These are phyloP conservation scores for Rhingia rostrata DNA, from an alignment of 2,888 invertebrate genomes.

Conservation along the genomic window DNA sequence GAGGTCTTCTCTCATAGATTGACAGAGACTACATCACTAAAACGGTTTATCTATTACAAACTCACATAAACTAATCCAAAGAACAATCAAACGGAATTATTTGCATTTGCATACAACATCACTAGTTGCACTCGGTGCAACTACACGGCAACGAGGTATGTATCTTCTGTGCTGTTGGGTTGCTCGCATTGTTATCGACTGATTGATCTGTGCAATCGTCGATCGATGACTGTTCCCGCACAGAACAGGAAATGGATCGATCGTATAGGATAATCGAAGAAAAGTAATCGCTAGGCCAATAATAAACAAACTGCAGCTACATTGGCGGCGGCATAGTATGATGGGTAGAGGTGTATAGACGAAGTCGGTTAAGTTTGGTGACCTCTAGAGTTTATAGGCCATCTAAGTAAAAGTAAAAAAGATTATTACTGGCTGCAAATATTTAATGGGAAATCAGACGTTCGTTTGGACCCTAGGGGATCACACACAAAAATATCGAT, in stretches of 20 bases:
- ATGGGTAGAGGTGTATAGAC: neutral
- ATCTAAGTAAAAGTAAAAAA: too few relatives aligned
- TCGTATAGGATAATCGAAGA: conserved; percentile 33
- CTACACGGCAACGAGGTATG: neutral
- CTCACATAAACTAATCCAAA: conserved; percentile 26
- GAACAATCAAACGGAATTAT: conserved; percentile 47
- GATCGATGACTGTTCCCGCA: conserved; percentile 54
- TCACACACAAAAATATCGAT: neutral
- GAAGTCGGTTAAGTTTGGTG: conserved; percentile 12
- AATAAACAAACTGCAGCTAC: conserved; percentile 22
- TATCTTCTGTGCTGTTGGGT: neutral
- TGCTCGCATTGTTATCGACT: conserved; percentile 49
- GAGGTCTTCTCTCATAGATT: neutral
- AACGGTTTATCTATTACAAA: conserved; percentile 8
- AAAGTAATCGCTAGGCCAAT: conserved; percentile 11
- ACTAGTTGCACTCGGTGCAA: neutral
- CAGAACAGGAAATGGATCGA: conserved; percentile 43
- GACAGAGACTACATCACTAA: neutral
- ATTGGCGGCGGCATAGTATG: neutral
- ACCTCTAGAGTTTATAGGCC: neutral
- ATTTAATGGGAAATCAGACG: too few relatives aligned
- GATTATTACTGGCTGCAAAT: too few relatives aligned
- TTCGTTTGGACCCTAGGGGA: neutral
- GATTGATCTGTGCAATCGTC: conserved; percentile 46
- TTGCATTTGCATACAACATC: conserved; percentile 43